Evolutionary conservation across 1,140 invertebrate genomes (phyloP), one percentile per base, ranked within the genome.

Genomic region (Bursaphelenchus mucronatus): DNA sequence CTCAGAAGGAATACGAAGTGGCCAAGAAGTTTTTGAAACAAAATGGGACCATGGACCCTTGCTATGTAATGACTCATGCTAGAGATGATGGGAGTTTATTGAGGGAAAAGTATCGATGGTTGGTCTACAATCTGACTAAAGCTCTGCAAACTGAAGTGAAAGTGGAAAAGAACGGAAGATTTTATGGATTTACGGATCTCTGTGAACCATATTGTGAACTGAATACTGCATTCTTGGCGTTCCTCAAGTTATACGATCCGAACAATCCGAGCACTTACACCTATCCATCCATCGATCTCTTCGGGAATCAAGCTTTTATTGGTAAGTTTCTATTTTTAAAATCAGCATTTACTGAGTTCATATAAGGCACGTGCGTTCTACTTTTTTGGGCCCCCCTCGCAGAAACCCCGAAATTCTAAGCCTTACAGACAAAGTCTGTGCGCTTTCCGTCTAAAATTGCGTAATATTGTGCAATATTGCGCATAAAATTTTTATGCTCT

Each of bases 121-220:
- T 66, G n/a, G 19, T 78, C 39, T 77, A 81, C 49, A 75, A 79
- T 45, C 50, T 81, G n/a, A 79, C 74, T 4, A 68, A 69, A 30
- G 54, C 63, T 13, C 61, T 78, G 3, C 76, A 78, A 50, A 66
- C 75, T n/a, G 78, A 78, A 39, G 76, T 79, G 0, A 44, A 39
- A 8, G 66, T 76, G 4, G 15, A 74, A 5, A 64, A 53, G 30
- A 50, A 70, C n/a, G 69, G 68, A 15, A 44, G 61, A 19, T 41
- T 17, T 7, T 78, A 70, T 46, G 66, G 63, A 13, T 78, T 76
- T 49, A 64, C 52, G n/a, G 74, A 81, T 52, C 50, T 78, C 13
- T 78, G 76, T 54, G 76, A 80, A 52, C 76, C 76, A 10, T 78
- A 78, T 58, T 78, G 76, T 57, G 78, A 81, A 55, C 30, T 80